phyloP scores from a whole-genome alignment of 2,888 invertebrate genomes.

The Charanyca ferruginea region DNA sequence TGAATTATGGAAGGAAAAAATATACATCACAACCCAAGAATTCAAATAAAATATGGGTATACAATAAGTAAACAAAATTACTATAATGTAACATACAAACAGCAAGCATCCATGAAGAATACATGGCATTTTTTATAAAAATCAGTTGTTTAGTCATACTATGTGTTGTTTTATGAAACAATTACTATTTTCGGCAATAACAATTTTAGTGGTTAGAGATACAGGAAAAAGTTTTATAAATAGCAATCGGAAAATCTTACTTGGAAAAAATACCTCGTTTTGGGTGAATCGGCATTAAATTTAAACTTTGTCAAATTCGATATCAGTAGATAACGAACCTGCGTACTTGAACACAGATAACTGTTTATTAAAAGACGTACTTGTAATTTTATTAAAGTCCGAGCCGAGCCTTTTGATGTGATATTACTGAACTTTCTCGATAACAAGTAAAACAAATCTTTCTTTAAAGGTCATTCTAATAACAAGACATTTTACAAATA shows the following conservation, averaged over 20 bases:
- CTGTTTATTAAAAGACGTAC: constrained; percentile 14
- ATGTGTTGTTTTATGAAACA: constrained; percentile 6
- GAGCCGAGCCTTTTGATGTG: background rate
- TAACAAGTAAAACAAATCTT: background rate
- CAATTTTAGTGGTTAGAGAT: constrained; percentile 6
- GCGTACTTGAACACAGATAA: constrained; percentile 22
- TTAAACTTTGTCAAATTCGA: constrained; percentile 26
- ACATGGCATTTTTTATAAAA: constrained; percentile 5
- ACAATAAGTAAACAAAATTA: constrained; percentile 4
- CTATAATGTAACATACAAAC: background rate
- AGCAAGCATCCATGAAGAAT: background rate
- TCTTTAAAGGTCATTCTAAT: constrained; percentile 5
- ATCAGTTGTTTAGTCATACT: constrained; percentile 5
- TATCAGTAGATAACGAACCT: constrained; percentile 34
- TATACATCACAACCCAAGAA: no score
- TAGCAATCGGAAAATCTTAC: constrained; percentile 26
- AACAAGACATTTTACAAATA: constrained; percentile 1
- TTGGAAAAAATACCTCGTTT: constrained; percentile 34
- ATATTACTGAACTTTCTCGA: background rate
- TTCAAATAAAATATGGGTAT: background rate
- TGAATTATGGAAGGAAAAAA: background rate
- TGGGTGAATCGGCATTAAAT: constrained; percentile 12
- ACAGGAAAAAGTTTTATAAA: constrained; percentile 44
- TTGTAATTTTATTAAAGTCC: constrained; percentile 11
- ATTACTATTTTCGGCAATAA: constrained; percentile 22